These are phyloP conservation scores for Accipiter virgatus DNA, from an alignment of 2,113 vertebrate genomes.

Conservation along the genomic window DNA sequence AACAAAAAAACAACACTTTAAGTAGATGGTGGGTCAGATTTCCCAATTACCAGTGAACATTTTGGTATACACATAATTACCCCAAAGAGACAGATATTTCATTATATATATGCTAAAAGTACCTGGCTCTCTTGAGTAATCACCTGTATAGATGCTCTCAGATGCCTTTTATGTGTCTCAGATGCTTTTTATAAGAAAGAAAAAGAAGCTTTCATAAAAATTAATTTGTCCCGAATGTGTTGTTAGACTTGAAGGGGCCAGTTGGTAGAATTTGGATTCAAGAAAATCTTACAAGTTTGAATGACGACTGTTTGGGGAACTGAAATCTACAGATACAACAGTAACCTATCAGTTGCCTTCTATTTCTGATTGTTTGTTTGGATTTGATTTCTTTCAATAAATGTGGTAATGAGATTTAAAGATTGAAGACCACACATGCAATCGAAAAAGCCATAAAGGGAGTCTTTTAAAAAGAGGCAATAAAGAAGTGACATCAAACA, in stretches of 20 bases:
- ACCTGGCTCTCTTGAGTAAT: not conserved
- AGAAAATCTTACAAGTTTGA: not conserved
- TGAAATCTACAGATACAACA: not conserved
- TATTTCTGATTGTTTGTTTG: conserved; percentile 51
- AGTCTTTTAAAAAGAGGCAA: conserved; percentile 7
- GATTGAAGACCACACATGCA: conserved; percentile 24
- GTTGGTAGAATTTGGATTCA: not conserved
- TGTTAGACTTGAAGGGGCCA: not conserved
- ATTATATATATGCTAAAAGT: conserved; percentile 5
- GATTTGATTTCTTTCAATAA: conserved; percentile 61
- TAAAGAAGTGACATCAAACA: conserved; percentile 5
- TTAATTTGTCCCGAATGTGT: not conserved
- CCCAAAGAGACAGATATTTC: conserved; percentile 29
- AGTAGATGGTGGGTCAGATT: not conserved
- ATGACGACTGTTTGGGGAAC: not conserved
- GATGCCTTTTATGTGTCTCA: conserved; percentile 18
- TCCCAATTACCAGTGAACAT: conserved; percentile 25
- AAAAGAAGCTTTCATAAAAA: conserved; percentile 22
- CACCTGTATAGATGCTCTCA: not conserved
- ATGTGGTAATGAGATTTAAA: conserved; percentile 49
- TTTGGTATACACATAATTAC: conserved; percentile 20
- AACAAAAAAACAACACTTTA: not conserved
- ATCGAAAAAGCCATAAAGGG: conserved; percentile 31
- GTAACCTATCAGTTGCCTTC: conserved; percentile 26
- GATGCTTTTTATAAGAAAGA: not conserved